These are phyloP conservation scores for Thysanoteuthis rhombus DNA, from an alignment of 2,888 invertebrate genomes.

Conservation along the genomic window DNA sequence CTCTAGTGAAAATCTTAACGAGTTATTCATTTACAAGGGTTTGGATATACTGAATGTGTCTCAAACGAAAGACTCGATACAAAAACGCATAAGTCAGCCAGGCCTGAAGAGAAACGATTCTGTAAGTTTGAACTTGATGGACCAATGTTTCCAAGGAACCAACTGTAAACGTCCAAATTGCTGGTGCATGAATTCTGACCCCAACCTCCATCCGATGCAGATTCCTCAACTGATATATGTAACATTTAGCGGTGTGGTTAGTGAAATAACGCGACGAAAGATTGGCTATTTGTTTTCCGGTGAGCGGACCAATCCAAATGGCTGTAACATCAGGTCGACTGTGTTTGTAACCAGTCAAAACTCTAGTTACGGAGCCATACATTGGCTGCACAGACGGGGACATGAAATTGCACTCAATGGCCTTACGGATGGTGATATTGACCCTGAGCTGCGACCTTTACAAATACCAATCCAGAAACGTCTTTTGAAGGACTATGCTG, in stretches of 20 bases:
- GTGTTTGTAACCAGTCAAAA: conserved; percentile 40
- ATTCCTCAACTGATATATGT: conserved; percentile 38
- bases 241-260: conserved; percentile 31
- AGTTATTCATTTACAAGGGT: background rate
- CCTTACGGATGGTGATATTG: conserved; percentile 36
- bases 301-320: conserved; percentile 34
- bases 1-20: background rate
- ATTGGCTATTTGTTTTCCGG: conserved; percentile 33
- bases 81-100: background rate
- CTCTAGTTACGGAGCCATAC: conserved; percentile 38
- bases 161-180: conserved; percentile 28
- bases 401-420: conserved; percentile 49
- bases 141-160: background rate
- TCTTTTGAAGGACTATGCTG: conserved; percentile 36
- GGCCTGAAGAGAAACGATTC: background rate
- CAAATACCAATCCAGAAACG: conserved; percentile 40
- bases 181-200: background rate
- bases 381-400: conserved; percentile 38
- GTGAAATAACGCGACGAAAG: conserved; percentile 27
- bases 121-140: background rate
- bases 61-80: background rate
- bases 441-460: conserved; percentile 1
- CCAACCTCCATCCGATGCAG: background rate
- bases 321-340: conserved; percentile 35
- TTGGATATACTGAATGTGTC: background rate